These are phyloP conservation scores for Pseudorectes ferrugineus DNA, from an alignment of 2,113 vertebrate species.

Conservation along the genomic window DNA sequence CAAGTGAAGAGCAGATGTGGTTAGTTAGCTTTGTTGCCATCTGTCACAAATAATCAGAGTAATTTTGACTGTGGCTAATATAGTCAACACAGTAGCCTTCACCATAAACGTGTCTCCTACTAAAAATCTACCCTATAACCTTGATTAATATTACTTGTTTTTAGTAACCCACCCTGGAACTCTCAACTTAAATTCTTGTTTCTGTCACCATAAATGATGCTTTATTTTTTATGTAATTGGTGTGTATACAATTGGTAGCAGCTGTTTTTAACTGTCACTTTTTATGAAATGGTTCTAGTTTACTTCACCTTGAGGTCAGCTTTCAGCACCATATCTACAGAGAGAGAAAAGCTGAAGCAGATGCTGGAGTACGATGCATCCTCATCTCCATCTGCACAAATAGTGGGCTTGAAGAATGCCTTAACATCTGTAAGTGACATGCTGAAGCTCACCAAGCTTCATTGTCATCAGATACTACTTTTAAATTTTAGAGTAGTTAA, in stretches of 20 bases:
- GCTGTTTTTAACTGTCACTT: conserved; percentile 19
- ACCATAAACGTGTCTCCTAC: background rate
- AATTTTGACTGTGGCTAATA: conserved; percentile 32
- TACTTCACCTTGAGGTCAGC: conserved; percentile 88
- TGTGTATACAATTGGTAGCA: background rate
- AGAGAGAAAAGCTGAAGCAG: conserved; percentile 88
- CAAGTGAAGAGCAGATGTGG: conserved; percentile 32
- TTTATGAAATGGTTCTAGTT: conserved; percentile 66
- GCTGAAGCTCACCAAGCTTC: background rate
- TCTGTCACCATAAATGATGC: background rate
- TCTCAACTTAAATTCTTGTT: background rate
- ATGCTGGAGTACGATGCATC: conserved; percentile 83
- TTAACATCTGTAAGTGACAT: conserved; percentile 83
- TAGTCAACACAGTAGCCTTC: background rate
- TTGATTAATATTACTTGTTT: background rate
- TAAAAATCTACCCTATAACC: background rate
- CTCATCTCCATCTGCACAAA: conserved; percentile 83
- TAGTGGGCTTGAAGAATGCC: conserved; percentile 88
- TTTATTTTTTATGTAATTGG: background rate
- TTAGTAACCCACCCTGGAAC: background rate
- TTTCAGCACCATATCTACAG: conserved; percentile 81
- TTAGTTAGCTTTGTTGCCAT: conserved; percentile 51
- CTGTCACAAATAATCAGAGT: conserved; percentile 52
- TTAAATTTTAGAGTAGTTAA: background rate
- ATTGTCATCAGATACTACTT: background rate